Conservation (phyloP, 2,113 vertebrate species). For the Mesocricetus auratus region DNA sequence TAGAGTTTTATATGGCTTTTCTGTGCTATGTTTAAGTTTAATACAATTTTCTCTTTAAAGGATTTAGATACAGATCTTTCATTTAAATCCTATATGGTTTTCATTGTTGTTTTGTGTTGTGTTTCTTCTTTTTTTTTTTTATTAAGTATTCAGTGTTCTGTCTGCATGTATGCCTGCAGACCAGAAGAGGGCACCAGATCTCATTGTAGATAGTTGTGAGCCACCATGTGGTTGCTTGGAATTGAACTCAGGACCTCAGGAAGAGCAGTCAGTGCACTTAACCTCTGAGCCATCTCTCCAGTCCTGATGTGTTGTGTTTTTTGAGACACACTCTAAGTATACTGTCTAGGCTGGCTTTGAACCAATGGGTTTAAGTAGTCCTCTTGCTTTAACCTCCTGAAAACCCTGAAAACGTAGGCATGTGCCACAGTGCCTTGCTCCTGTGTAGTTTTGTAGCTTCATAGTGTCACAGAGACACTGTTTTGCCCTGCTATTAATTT, state of each 20-base stretch:
- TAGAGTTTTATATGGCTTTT: not conserved
- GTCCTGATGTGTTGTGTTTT: not conserved
- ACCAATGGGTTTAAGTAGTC: not conserved
- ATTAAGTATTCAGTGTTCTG: too few species aligned
- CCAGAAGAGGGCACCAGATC: too few species aligned
- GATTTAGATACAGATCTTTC: not conserved
- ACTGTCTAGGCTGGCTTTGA: not conserved
- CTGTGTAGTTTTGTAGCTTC: not conserved
- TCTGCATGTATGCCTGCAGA: too few species aligned
- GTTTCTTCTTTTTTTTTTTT: not conserved
- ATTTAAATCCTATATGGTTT: not conserved
- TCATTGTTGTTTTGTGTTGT: not conserved
- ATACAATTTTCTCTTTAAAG: not conserved
- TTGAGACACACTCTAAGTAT: not conserved
- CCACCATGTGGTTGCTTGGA: too few species aligned
- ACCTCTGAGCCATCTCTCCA: too few species aligned
- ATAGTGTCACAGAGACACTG: conserved; percentile 9
- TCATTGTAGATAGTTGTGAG: too few species aligned
- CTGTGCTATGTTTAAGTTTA: conserved; percentile 19
- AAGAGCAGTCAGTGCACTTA: too few species aligned
- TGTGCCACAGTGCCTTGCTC: not conserved
- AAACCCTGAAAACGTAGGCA: too few species aligned
- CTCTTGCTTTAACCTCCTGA: not conserved
- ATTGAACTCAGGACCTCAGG: too few species aligned
- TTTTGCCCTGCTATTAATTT: conserved; percentile 43